Percentiles rank a stretch among this genome's conserved stretches.
Conservation (phyloP, 2,888 invertebrate species). For the Rutpela maculata region DNA sequence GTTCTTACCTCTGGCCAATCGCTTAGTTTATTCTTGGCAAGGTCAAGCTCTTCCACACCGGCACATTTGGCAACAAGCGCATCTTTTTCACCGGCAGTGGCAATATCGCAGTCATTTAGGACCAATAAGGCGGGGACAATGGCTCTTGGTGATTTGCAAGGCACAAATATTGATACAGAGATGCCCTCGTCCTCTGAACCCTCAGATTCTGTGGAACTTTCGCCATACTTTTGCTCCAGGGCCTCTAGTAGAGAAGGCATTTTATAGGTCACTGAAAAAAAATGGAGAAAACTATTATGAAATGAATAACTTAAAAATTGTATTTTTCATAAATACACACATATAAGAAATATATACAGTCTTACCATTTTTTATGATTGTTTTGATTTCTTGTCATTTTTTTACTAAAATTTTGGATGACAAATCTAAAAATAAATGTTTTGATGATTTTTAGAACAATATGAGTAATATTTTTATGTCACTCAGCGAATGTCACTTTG, state of each 20-base stretch:
- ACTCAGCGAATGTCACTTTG: background rate
- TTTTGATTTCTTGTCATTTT: background rate
- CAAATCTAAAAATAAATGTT: background rate
- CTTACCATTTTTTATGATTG: background rate
- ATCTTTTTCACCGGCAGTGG: conserved; percentile 89
- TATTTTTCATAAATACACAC: background rate
- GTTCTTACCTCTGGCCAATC: conserved; percentile 90
- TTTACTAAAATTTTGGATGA: conserved; percentile 4
- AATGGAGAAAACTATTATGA: background rate
- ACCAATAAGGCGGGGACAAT: conserved; percentile 90
- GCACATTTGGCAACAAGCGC: conserved; percentile 88
- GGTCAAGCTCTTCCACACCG: conserved; percentile 94
- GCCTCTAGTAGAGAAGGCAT: conserved; percentile 95
- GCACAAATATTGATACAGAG: conserved; percentile 91
- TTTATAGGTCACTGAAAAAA: conserved; percentile 63
- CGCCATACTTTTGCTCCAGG: conserved; percentile 89
- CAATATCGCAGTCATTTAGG: conserved; percentile 93
- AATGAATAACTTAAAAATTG: background rate
- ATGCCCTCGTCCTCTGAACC: conserved; percentile 79
- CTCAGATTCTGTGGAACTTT: conserved; percentile 76
- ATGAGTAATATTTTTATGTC: background rate
- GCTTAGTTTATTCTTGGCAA: conserved; percentile 93
- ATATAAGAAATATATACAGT: background rate
- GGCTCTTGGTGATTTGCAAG: conserved; percentile 85
- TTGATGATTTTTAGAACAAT: background rate